Evolutionary conservation across 1,140 invertebrate species (phyloP), one percentile per base, ranked within the genome.

Genomic region (Coelopa frigida): DNA sequence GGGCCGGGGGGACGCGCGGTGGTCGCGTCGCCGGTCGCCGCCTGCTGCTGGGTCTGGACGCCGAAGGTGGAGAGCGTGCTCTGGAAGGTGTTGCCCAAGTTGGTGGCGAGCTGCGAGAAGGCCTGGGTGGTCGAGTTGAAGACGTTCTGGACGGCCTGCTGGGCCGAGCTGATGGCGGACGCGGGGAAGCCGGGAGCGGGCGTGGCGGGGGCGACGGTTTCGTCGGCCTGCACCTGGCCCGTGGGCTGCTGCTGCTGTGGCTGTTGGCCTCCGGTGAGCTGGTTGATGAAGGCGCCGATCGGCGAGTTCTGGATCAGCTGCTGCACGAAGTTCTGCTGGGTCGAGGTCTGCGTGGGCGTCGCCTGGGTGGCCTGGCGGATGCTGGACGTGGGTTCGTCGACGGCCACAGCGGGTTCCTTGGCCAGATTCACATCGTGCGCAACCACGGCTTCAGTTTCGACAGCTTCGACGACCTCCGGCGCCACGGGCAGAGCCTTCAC

Each of bases 71-170:
- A 62, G 0, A 66, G 46, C 0, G 62, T 66, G 33, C 56, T 66
- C 53, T 66, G 62, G 50, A 66, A 66, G 27, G 62, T 59, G 5
- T 49, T 63, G 37, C 62, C 62, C 52, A 66, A 17, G 35, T 61
- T 66, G 48, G 48, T 58, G 49, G 62, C 62, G 5, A 66, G 61
- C 44, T 66, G 62, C 29, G 62, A 59, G 3, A 66, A 54, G 11
- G 62, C 62, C 52, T 66, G 62, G 53, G 66, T 62, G 7, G 62
- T 62, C 40, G 65, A 59, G 0, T 59, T 56, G 20, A 62, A 65
- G 14, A 54, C 43, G 12, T 66, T 66, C 4, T 62, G 62, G 29
- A 62, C 61, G 11, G 44, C 52, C 11, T 65, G 61, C 24, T 65
- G 62, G 4, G 62, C 61, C 0, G 55, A 50, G 1, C 62, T 66